Conservation (phyloP, 2,888 invertebrate genomes). For the Megastigmus dorsalis region DNA sequence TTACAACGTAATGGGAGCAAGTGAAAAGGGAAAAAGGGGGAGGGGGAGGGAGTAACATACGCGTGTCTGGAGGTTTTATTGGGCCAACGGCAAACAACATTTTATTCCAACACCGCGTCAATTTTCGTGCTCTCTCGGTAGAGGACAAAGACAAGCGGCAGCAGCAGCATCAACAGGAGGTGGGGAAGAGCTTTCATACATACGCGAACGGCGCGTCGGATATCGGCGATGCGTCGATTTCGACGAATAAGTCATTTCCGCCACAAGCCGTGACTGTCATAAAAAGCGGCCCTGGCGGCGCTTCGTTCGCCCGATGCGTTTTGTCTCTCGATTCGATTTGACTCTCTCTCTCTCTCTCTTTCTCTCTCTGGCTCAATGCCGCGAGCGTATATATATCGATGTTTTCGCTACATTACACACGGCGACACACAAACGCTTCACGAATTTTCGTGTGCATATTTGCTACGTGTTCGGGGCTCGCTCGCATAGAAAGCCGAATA, state of each 20-base stretch:
- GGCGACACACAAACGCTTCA: neutral
- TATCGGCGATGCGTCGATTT: constrained; percentile 53
- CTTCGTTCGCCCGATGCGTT: constrained; percentile 31
- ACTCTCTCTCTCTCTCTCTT: constrained; percentile 44
- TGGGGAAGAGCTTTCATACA: neutral
- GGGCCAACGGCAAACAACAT: constrained; percentile 29
- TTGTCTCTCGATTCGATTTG: constrained; percentile 41
- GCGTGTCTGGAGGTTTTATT: constrained; percentile 27
- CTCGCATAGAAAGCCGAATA: constrained; percentile 47
- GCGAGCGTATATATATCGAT: constrained; percentile 15
- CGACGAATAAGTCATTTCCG: constrained; percentile 54
- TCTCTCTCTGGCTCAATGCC: neutral
- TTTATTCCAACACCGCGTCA: constrained; percentile 27
- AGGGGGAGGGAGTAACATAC: neutral
- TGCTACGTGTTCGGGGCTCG: constrained; percentile 7
- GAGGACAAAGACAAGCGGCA: constrained; percentile 15
- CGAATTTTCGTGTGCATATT: constrained; percentile 34
- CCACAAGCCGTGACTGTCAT: constrained; percentile 48
- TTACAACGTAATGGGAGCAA: constrained; percentile 27
- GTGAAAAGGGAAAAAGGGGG: no score
- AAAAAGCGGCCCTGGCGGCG: constrained; percentile 38
- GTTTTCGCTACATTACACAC: constrained; percentile 51
- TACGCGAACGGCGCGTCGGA: constrained; percentile 17
- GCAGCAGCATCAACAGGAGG: no score
- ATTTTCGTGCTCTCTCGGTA: constrained; percentile 9